Evolutionary conservation across 2,113 vertebrate species (phyloP).

Genomic region (Melanotaenia duboulayi): DNA sequence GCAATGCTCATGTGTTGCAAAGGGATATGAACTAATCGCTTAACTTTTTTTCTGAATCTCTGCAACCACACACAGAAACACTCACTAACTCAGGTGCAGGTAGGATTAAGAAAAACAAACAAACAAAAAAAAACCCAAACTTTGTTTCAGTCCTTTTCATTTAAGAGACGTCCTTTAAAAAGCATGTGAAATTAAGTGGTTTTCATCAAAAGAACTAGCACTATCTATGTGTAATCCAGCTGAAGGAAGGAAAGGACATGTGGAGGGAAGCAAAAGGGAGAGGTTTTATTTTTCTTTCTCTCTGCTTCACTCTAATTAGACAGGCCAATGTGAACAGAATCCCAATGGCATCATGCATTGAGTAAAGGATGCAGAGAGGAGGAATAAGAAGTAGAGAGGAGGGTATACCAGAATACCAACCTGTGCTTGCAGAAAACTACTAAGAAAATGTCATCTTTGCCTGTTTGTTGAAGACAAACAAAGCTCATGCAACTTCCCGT

Average conservation of each 20-base stretch:
- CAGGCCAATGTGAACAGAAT: conserved; percentile 78
- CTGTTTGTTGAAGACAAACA: conserved; percentile 4
- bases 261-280: conserved; percentile 52
- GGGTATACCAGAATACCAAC: conserved; percentile 15
- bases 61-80: neutral
- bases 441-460: conserved; percentile 23
- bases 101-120: neutral
- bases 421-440: conserved; percentile 13
- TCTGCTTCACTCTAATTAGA: conserved; percentile 78
- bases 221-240: conserved; percentile 61
- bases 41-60: conserved; percentile 40
- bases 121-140: neutral
- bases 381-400: conserved; percentile 25
- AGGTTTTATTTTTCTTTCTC: conserved; percentile 58
- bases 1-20: conserved; percentile 11
- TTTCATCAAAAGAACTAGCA: conserved; percentile 78
- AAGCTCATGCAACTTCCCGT: conserved; percentile 1
- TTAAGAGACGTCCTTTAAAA: conserved; percentile 38
- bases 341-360: conserved; percentile 59
- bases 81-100: neutral
- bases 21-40: conserved; percentile 64
- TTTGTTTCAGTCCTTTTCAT: conserved; percentile 6
- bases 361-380: conserved; percentile 52
- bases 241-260: conserved; percentile 50
- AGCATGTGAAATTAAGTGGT: conserved; percentile 34